Percentiles rank a stretch among this genome's conserved stretches.
Conservation (phyloP, 2,797 vertebrate genomes). For the Galaxias olidus region DNA sequence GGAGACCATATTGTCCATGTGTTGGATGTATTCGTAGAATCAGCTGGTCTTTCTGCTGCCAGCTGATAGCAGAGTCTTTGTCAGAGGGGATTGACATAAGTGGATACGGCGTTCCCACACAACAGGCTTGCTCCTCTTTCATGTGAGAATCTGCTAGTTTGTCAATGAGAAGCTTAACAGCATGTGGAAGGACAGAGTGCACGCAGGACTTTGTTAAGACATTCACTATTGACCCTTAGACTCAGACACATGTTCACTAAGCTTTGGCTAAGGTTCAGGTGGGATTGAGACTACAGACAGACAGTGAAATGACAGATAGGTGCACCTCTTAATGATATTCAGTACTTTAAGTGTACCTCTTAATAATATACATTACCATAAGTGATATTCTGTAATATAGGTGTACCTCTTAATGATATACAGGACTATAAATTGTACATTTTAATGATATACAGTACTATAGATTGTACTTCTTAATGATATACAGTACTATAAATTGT, state of each 20-base stretch:
- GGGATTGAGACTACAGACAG: too few relatives aligned
- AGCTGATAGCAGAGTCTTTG: constrained; percentile 44
- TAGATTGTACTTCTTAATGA: too few relatives aligned
- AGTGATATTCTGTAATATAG: too few relatives aligned
- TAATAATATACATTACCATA: too few relatives aligned
- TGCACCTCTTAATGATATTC: too few relatives aligned
- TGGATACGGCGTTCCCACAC: constrained; percentile 37
- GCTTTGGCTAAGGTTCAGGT: too few relatives aligned
- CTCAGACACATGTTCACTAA: neutral
- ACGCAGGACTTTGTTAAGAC: constrained; percentile 46
- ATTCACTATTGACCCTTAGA: constrained; percentile 27
- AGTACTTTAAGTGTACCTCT: too few relatives aligned
- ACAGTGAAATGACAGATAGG: too few relatives aligned
- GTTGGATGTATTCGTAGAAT: constrained; percentile 39
- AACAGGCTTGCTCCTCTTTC: constrained; percentile 27
- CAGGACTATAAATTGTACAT: too few relatives aligned
- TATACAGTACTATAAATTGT: too few relatives aligned
- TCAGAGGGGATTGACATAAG: constrained; percentile 54
- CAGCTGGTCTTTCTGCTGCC: constrained; percentile 41
- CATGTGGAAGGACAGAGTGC: constrained; percentile 31
- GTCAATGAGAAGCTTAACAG: constrained; percentile 31
- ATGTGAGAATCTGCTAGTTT: constrained; percentile 24
- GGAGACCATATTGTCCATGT: constrained; percentile 19
- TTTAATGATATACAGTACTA: too few relatives aligned
- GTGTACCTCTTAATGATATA: too few relatives aligned